These are phyloP conservation scores for Catagonus wagneri DNA, from an alignment of 2,113 vertebrate species.

Conservation along the genomic window DNA sequence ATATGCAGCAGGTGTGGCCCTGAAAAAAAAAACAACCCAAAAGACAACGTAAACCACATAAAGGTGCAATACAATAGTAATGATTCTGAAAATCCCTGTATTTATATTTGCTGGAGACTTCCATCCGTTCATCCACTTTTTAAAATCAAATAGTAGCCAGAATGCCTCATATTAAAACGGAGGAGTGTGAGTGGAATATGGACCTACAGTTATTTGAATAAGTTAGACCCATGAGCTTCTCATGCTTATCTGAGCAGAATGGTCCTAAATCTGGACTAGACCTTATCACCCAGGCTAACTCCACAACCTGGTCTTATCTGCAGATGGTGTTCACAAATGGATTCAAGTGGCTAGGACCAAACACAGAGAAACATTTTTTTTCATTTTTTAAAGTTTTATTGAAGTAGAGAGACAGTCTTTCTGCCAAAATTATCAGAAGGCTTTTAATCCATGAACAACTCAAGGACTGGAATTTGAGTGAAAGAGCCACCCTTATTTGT, in stretches of 20 bases:
- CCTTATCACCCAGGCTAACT: background rate
- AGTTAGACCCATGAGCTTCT: too few relatives aligned
- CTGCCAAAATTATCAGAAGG: background rate
- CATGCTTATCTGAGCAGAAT: accelerated
- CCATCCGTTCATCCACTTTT: too few relatives aligned
- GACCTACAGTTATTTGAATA: accelerated
- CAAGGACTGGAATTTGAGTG: background rate
- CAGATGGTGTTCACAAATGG: too few relatives aligned
- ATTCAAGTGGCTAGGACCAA: too few relatives aligned
- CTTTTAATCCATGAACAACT: background rate
- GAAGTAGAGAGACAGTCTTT: background rate
- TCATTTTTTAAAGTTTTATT: too few relatives aligned
- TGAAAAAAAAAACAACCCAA: too few relatives aligned
- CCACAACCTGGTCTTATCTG: background rate
- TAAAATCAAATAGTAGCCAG: background rate
- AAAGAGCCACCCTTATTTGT: background rate
- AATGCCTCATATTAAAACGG: background rate
- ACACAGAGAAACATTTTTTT: background rate
- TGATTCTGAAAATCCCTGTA: background rate
- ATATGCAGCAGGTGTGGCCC: too few relatives aligned
- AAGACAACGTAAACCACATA: too few relatives aligned
- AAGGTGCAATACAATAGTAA: too few relatives aligned
- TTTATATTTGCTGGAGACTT: background rate
- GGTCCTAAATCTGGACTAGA: background rate
- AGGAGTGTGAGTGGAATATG: accelerated